phyloP scores from a whole-genome alignment of 2,797 vertebrate genomes.

The Somateria mollissima region DNA sequence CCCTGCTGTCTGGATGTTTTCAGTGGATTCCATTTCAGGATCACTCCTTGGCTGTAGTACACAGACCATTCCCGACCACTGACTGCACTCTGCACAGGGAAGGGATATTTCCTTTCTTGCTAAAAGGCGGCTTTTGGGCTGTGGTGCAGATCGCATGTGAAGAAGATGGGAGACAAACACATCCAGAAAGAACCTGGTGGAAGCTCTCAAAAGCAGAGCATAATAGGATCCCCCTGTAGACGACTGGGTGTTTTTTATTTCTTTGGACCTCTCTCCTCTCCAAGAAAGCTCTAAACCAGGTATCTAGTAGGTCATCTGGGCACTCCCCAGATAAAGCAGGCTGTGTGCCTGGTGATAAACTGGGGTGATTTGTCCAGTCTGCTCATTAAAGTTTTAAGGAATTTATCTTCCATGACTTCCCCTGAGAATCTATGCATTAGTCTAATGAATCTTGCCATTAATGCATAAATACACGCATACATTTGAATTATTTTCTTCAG shows the following conservation, averaged over 20 bases:
- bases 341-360: not conserved
- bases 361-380: not conserved
- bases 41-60: not conserved
- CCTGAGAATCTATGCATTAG: not conserved
- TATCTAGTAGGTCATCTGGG: not conserved
- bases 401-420: not conserved
- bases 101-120: not conserved
- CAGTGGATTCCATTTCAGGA: not conserved
- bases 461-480: not conserved
- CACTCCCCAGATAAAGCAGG: not conserved
- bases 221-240: not conserved
- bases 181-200: not conserved
- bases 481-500: not conserved
- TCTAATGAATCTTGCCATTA: not conserved
- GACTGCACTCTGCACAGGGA: not conserved
- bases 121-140: not conserved
- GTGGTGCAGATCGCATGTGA: not conserved
- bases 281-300: not conserved
- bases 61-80: not conserved
- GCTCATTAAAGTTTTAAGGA: not conserved
- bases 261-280: not conserved
- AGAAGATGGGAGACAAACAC: not conserved
- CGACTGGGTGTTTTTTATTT: not conserved
- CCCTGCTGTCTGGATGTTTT: not conserved
- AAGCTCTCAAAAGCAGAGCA: not conserved